Base-by-base conservation (phyloP, 2,888 invertebrate genomes). In the Alitta virens region DNA sequence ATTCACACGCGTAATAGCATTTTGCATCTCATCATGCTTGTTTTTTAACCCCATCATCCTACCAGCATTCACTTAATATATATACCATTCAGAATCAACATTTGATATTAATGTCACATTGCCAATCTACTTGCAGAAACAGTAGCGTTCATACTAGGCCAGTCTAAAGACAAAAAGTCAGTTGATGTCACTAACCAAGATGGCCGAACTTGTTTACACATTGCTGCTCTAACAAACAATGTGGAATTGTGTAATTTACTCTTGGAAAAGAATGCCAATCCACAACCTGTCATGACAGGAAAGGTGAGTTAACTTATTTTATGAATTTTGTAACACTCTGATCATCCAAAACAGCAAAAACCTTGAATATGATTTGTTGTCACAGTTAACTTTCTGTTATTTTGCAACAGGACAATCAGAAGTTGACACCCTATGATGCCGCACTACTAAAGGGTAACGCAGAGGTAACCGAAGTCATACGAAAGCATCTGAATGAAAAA, bases 151-250 rank as follows among this genome's bases (percentile, higher is more conserved):
- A 63, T 78, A 18, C 63, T 78, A 25, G 43, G 71, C 16, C 40
- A 56, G 26, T 46, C 40, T 42, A 42, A 57, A 21, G 7, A 24
- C 2, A 42, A 52, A 1, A 90, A 91, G 2, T 72, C 90, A 88
- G 55, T 95, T 88, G 82, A 91, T 90, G 53, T 89, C n/a, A 71
- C 91, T 2, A 97, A 97, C 78, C 92, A 92, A 73, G 94, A 94
- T 77, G 97, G 97, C 0, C 88, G 94, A 64, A 93, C 94, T 24
- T 89, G 94, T 23, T 84, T 99, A 50, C 98, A 99, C 82, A 89
- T 98, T 65, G 95, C 97, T 0, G 94, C 96, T 9, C 87, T 93
- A 53, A 91, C 92, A 73, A 96, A 97, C 74, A 92, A 95, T 79
- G 88, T 95, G 2, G 95, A 95, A 81, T 89, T 96, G 84, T 94